Base-by-base conservation (phyloP, 2,113 vertebrate species). In the Myiozetetes cayanensis region DNA sequence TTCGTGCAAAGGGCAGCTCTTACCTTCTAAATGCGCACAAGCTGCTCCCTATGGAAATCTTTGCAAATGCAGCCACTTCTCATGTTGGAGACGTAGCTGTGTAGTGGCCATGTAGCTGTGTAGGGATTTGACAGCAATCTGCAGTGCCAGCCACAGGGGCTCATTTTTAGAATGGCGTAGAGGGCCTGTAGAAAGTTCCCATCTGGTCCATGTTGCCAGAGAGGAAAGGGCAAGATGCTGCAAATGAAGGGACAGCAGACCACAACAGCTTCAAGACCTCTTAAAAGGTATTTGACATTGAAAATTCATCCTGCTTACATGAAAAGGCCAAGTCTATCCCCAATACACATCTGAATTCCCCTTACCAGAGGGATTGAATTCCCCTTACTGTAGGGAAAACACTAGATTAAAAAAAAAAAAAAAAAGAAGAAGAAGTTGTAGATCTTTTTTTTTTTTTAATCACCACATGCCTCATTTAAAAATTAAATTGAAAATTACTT, bases 401-500 rank as follows among this genome's bases (percentile, higher is more conserved):
- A 50, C 9, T 39, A 31, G 5, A 47, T 39, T 46, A 31, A 81
- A 58, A 47, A 70, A 74, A 35, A 77, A 58, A 44, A 44, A 56
- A 71, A 74, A 74, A n/a, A 81, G 23, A 47, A 43, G 33, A 71
- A 74, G 30, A 77, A 6, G 8, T n/a, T 53, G n/a, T 41, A 22
- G 6, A 0, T 5, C 24, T 15, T 30, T 46, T 46, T 22, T 16
- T 37, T 52, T 61, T 89, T 85, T 90, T 35, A 56, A 84, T 61
- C 27, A 61, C 17, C 46, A 62, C 37, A 37, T 61, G 55, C n/a
- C 19, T 90, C 30, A 90, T 89, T 90, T 91, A 65, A 86, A 92
- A 90, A 56, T 52, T 81, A 78, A 81, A 61, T 81, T 75, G 56
- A 78, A 95, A 93, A 90, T 84, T 47, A 37, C 52, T 89, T 81